Evolutionary conservation across 2,888 invertebrate species (phyloP), one percentile per base, ranked within the genome.

Genomic region (Oscheius myriophilus): DNA sequence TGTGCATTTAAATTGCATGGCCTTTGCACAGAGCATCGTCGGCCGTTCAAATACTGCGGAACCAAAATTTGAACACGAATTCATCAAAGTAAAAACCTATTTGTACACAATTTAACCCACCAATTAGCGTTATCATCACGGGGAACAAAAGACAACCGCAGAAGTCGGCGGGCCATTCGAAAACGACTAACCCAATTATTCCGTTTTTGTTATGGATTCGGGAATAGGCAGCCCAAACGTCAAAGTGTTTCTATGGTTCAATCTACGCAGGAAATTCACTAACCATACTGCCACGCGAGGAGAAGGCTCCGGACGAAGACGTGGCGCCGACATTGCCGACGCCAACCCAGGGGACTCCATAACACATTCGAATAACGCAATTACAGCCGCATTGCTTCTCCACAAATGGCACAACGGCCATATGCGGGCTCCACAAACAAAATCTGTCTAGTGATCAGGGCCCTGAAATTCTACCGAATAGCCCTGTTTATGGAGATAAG

Each of bases 281-380:
- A 21, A 58, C 58, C 58, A 58, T 58, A 58, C 43, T 23, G 58
- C 58, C 18, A 58, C 58, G 41, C 58, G 25, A 4, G 49, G 61
- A 61, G 12, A 33, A 18, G 25, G 49, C 12, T 26, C 26, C 25
- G 61, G 25, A 21, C 25, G 41, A 11, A 45, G 43, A 25, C 49
- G 16, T n/a, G 61, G 49, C 25, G 49, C 49, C 25, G 49, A 49
- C 61, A 61, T 61, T 61, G 49, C 33, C 4, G 33, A 33, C 49
- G 49, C 61, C 49, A 49, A 46, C 61, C 61, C 61, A 11, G 49
- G 61, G 61, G 61, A 61, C 61, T 61, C 49, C 46, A 61, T 61
- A 61, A 61, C 61, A 58, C 58, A 58, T 58, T 58, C 61, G 25
- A 61, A 61, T 61, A 61, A 61, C 49, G 61, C 61, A 61, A 61